These are phyloP conservation scores for Rattus rattus DNA, from an alignment of 2,113 vertebrate genomes.

Conservation along the genomic window DNA sequence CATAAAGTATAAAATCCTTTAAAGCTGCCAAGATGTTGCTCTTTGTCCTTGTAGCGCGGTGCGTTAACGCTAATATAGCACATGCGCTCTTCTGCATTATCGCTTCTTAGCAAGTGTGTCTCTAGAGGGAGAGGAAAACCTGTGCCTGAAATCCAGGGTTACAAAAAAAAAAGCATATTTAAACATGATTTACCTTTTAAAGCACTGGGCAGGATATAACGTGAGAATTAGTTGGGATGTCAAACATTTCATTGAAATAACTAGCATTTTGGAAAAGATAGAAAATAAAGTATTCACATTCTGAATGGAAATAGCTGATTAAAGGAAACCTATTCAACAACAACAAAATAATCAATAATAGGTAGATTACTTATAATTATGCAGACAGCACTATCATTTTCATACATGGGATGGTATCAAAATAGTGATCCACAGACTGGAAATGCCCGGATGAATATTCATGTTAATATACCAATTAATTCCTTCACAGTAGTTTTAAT, in stretches of 20 bases:
- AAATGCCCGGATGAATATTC: slow-evolving; percentile 66
- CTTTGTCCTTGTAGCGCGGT: slow-evolving; percentile 37
- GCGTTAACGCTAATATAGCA: background rate
- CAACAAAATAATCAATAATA: slow-evolving; percentile 31
- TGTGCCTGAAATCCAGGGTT: slow-evolving; percentile 23
- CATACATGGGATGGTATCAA: slow-evolving; percentile 56
- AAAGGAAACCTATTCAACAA: slow-evolving; percentile 40
- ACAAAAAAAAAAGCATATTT: background rate
- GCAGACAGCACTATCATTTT: slow-evolving; percentile 66
- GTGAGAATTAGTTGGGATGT: background rate
- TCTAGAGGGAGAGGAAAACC: background rate
- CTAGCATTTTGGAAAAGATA: slow-evolving; percentile 58
- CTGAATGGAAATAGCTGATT: slow-evolving; percentile 43
- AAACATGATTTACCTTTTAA: slow-evolving; percentile 18
- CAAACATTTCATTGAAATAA: slow-evolving; percentile 52
- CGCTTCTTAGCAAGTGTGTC: background rate
- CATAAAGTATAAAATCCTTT: slow-evolving; percentile 9
- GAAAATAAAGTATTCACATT: slow-evolving; percentile 30
- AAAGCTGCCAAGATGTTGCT: slow-evolving; percentile 41
- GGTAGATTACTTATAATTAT: slow-evolving; percentile 76
- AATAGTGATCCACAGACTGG: slow-evolving; percentile 56
- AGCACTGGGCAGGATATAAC: background rate
- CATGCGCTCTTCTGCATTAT: background rate
- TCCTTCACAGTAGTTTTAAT: slow-evolving; percentile 54
- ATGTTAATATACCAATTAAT: slow-evolving; percentile 69